Percentiles rank a stretch among this genome's conserved stretches.
Conservation (phyloP, 2,113 vertebrate genomes). For the Mionectes macconnelli region DNA sequence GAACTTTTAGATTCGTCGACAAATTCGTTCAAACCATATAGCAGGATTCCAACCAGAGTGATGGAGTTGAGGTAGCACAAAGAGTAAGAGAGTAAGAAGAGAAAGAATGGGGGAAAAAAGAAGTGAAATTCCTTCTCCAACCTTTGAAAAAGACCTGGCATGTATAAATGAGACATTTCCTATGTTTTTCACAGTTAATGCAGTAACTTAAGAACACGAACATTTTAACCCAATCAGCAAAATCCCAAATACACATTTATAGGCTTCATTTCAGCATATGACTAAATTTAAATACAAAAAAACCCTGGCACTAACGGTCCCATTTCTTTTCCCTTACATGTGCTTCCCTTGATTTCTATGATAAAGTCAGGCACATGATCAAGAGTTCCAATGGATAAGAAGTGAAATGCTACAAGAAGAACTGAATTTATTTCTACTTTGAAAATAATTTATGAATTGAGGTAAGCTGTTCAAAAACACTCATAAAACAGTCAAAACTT, state of each 20-base stretch:
- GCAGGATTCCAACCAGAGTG: constrained; percentile 37
- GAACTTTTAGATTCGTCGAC: constrained; percentile 37
- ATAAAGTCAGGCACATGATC: neutral
- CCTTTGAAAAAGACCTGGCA: neutral
- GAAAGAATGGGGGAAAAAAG: neutral
- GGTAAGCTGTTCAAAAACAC: neutral
- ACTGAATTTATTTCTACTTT: neutral
- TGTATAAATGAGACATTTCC: neutral
- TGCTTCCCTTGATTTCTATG: neutral
- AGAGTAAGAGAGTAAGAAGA: constrained; percentile 14
- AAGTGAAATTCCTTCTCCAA: constrained; percentile 19
- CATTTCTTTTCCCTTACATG: neutral
- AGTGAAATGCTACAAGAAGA: neutral
- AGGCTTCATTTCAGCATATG: neutral
- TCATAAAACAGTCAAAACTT: neutral
- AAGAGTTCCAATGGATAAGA: neutral
- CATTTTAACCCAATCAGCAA: neutral
- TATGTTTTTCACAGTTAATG: neutral
- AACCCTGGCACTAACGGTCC: neutral
- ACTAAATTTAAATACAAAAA: neutral
- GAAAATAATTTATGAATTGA: neutral
- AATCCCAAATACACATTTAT: neutral
- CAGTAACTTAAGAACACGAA: neutral
- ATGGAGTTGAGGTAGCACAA: constrained; percentile 34
- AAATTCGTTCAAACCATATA: constrained; percentile 19